Conservation (phyloP, 2,113 vertebrate species). For the Oreochromis spilurus region DNA sequence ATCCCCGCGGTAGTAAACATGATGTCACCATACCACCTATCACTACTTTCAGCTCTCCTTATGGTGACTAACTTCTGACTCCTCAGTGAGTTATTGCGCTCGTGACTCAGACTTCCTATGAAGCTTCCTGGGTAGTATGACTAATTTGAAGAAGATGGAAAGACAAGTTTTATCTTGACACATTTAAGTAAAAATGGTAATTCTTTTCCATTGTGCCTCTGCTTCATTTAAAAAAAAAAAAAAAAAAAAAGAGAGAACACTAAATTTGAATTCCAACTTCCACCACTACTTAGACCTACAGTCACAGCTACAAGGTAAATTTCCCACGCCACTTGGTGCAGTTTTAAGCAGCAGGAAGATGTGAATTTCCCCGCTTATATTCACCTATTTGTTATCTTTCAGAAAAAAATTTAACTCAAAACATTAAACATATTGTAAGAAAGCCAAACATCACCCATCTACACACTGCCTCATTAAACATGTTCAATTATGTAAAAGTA, state of each 20-base stretch:
- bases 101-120: conserved; percentile 38
- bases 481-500: not conserved
- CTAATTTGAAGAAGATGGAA: conserved; percentile 8
- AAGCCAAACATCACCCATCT: not conserved
- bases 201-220: not conserved
- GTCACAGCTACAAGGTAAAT: fast-evolving
- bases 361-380: not conserved
- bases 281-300: not conserved
- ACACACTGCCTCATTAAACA: not conserved
- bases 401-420: not conserved
- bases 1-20: not conserved
- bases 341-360: not conserved
- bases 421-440: not conserved
- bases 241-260: not conserved
- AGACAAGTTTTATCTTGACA: not conserved
- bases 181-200: not conserved
- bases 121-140: conserved; percentile 9
- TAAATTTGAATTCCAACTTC: not conserved
- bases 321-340: not conserved
- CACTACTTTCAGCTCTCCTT: not conserved
- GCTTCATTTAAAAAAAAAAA: not conserved
- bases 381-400: not conserved
- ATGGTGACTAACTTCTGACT: conserved; percentile 6
- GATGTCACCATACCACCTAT: not conserved
- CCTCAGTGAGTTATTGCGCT: not conserved